phyloP scores from a whole-genome alignment of 2,113 vertebrate species.

The Apodemus sylvaticus region DNA sequence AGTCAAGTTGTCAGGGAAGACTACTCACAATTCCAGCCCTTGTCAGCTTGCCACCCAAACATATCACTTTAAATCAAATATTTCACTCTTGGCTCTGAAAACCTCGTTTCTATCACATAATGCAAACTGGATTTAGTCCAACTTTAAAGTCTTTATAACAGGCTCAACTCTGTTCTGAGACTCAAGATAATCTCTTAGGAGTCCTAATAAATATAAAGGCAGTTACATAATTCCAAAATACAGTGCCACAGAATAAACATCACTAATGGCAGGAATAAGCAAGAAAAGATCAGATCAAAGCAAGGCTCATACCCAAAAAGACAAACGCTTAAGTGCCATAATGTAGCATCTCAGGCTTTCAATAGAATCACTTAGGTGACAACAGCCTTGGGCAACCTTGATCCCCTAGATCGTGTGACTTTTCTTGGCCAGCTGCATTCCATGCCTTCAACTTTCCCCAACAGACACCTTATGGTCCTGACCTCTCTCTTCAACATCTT shows the following conservation, averaged over 20 bases:
- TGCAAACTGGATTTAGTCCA: not conserved
- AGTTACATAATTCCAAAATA: not conserved
- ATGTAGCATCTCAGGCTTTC: not conserved
- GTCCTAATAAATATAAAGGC: not conserved
- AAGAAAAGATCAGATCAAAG: not conserved
- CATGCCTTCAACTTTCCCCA: not conserved
- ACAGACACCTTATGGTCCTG: not conserved
- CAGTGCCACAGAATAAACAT: not conserved
- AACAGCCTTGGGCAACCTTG: not conserved
- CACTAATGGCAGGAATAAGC: not conserved
- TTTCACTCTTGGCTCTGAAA: not conserved
- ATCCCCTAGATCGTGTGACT: not conserved
- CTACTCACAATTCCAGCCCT: not conserved
- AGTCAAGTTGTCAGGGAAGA: not conserved
- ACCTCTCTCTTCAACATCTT: not conserved
- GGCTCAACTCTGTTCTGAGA: not conserved
- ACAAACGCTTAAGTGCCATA: not conserved
- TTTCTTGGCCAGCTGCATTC: not conserved
- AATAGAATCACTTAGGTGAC: not conserved
- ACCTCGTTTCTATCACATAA: not conserved
- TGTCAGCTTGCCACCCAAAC: not conserved
- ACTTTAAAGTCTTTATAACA: not conserved
- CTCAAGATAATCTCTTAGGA: not conserved
- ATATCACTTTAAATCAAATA: not conserved
- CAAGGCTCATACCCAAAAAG: not conserved